phyloP scores from a whole-genome alignment of 2,797 vertebrate species.

The Graptemys geographica region DNA sequence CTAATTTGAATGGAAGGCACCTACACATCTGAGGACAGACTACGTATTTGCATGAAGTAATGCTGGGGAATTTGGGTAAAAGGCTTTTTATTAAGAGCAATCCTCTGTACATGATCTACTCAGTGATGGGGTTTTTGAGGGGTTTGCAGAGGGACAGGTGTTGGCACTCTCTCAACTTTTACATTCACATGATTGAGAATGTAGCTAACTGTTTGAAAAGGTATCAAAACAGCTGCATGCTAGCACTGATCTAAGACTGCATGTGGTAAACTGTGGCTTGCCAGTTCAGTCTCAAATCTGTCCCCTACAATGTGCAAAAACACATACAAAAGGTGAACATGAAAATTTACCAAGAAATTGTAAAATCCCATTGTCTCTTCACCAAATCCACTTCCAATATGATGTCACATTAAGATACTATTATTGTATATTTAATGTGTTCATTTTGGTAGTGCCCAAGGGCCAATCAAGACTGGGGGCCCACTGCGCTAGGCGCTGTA shows the following conservation, averaged over 20 bases:
- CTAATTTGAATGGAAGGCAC: background rate
- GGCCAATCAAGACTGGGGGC: no score
- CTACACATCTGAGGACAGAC: background rate
- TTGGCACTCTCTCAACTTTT: background rate
- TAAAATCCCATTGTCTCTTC: background rate
- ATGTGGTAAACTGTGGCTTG: background rate
- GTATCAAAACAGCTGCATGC: background rate
- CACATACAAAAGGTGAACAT: slow-evolving; percentile 8
- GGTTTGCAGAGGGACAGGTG: background rate
- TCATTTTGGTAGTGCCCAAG: no score
- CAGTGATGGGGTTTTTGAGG: background rate
- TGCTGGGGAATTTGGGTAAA: background rate
- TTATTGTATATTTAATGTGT: no score
- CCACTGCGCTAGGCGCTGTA: no score
- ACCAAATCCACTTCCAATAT: background rate
- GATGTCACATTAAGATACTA: background rate
- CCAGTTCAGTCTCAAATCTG: background rate
- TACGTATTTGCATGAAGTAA: background rate
- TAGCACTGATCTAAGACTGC: background rate
- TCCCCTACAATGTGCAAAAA: background rate
- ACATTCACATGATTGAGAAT: background rate
- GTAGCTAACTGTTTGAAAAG: background rate
- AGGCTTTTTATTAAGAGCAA: background rate
- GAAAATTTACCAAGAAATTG: background rate
- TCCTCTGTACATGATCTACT: background rate